Conservation (phyloP, 1,140 invertebrate genomes). For the Pararge aegeria region DNA sequence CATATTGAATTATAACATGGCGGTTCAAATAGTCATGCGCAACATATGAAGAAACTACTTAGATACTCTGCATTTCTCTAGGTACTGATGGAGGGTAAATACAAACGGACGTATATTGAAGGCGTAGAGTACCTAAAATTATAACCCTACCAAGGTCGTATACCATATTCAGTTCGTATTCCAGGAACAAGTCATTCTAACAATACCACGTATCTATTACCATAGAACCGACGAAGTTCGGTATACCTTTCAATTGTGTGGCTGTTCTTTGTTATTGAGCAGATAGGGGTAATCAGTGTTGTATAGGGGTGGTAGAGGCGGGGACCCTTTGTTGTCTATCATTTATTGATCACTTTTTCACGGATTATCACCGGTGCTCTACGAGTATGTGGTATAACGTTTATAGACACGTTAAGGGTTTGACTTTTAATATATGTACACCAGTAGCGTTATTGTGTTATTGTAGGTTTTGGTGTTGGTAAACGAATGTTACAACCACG, state of each 20-base stretch:
- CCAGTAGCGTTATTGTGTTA: neutral
- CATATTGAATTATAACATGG: too few species aligned
- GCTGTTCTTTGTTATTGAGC: neutral
- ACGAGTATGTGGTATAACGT: neutral
- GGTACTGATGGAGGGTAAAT: too few species aligned
- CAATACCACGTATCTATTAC: too few species aligned
- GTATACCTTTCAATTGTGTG: neutral
- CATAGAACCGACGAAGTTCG: neutral
- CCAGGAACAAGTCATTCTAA: neutral
- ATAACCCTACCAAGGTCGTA: too few species aligned
- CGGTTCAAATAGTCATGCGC: too few species aligned
- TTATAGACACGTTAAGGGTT: neutral
- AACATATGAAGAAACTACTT: too few species aligned
- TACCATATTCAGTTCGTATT: too few species aligned
- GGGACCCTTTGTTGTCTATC: conserved; percentile 4
- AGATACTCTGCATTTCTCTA: too few species aligned
- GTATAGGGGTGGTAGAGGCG: neutral
- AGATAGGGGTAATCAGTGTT: neutral
- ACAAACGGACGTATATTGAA: too few species aligned
- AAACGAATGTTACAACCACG: too few species aligned
- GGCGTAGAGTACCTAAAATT: too few species aligned
- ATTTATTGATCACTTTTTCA: conserved; percentile 7
- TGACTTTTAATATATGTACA: neutral
- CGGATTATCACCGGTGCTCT: neutral
- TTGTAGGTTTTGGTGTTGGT: too few species aligned